phyloP scores from a whole-genome alignment of 2,113 vertebrate genomes.

The Leuciscus idus region DNA sequence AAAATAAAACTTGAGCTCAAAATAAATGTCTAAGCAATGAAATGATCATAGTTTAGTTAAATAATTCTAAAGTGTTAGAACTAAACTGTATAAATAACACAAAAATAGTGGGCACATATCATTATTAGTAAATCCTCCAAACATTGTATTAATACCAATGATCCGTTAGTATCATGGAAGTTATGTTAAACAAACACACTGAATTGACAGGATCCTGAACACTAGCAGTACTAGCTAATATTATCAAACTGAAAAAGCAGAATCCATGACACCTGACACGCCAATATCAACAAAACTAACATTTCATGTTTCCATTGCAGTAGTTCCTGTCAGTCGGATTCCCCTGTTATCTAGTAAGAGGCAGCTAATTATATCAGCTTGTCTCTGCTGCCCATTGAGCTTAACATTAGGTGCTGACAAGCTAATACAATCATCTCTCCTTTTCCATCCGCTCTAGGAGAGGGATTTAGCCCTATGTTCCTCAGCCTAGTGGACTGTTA shows the following conservation, averaged over 20 bases:
- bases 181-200: neutral
- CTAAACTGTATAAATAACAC: neutral
- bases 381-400: slow-evolving; percentile 26
- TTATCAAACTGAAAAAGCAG: neutral
- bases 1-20: neutral
- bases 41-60: too few species aligned
- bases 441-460: slow-evolving; percentile 58
- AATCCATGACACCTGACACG: neutral
- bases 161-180: neutral
- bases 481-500: slow-evolving; percentile 81
- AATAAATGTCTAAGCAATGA: neutral
- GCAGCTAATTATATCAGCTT: slow-evolving; percentile 40
- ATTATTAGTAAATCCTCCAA: neutral
- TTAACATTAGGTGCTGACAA: slow-evolving; percentile 33
- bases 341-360: neutral
- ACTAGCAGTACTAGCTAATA: neutral
- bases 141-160: neutral
- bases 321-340: neutral
- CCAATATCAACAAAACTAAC: neutral
- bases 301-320: neutral
- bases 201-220: neutral
- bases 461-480: slow-evolving; percentile 73
- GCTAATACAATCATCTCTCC: slow-evolving; percentile 46
- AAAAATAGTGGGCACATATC: neutral
- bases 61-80: too few species aligned